These are phyloP conservation scores for Rhynchopsitta pachyrhyncha DNA, from an alignment of 2,113 vertebrate genomes.

Conservation along the genomic window DNA sequence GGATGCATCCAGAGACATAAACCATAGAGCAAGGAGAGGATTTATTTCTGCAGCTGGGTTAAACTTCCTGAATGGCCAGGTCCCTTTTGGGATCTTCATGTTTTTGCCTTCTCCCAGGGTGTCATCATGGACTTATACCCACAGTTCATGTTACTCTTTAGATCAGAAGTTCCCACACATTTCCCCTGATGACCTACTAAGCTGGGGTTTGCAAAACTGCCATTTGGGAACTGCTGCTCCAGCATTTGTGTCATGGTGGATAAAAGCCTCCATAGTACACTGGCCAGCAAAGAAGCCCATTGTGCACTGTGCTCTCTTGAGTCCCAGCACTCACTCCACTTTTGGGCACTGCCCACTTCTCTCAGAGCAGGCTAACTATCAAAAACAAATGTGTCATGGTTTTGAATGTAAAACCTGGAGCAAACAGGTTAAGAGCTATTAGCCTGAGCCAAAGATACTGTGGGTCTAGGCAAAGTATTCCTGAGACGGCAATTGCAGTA, in stretches of 20 bases:
- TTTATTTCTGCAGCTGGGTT: background rate
- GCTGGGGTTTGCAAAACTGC: accelerated
- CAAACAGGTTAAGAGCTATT: background rate
- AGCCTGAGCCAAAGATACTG: background rate
- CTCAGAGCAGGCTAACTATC: background rate
- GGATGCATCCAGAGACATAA: background rate
- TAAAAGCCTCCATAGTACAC: background rate
- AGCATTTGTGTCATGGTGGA: background rate
- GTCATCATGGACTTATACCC: accelerated
- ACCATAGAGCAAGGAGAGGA: background rate
- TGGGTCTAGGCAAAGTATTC: background rate
- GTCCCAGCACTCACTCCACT: accelerated
- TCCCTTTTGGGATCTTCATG: accelerated
- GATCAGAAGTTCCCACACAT: background rate
- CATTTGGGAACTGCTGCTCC: background rate
- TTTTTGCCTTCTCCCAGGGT: background rate
- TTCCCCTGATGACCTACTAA: background rate
- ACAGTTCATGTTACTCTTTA: accelerated
- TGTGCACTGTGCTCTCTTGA: background rate
- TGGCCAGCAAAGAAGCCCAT: accelerated
- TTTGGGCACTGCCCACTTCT: background rate
- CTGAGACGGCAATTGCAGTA: background rate
- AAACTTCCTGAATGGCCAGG: background rate
- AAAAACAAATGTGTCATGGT: accelerated
- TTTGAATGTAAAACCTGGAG: background rate